Percentiles rank a stretch among this genome's conserved stretches.
Evolutionary conservation across 2,888 invertebrate species (phyloP).

Genomic region (Leptopilina myrica): DNA sequence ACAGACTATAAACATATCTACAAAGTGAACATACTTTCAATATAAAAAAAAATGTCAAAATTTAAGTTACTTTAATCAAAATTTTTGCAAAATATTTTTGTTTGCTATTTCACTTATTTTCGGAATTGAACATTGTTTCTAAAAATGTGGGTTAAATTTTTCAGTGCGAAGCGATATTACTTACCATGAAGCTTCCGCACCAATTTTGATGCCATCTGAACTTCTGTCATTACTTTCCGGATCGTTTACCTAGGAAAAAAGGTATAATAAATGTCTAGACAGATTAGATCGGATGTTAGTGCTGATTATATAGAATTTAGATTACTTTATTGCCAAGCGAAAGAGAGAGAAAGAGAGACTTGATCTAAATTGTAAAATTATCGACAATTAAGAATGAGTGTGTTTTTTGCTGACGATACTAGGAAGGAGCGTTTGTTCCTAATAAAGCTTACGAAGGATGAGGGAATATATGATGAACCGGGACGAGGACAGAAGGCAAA

Average conservation of each 20-base stretch:
- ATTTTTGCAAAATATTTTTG: neutral
- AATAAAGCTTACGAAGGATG: conserved; percentile 35
- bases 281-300: neutral
- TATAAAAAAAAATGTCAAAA: too few relatives aligned
- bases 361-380: conserved; percentile 48
- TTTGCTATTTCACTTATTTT: neutral
- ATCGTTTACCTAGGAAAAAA: conserved; percentile 69
- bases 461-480: conserved; percentile 44
- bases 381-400: conserved; percentile 44
- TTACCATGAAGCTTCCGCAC: conserved; percentile 51
- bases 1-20: neutral
- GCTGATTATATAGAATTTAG: neutral
- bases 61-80: neutral
- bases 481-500: conserved; percentile 20
- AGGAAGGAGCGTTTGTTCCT: conserved; percentile 8
- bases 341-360: neutral
- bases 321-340: neutral
- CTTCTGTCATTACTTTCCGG: conserved; percentile 68
- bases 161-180: conserved; percentile 9
- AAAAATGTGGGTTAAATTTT: neutral
- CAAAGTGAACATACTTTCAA: neutral
- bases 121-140: conserved; percentile 8
- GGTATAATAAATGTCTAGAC: conserved; percentile 37
- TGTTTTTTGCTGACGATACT: neutral
- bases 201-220: conserved; percentile 47